Evolutionary conservation across 2,888 invertebrate genomes (phyloP), one percentile per base, ranked within the genome.

Genomic region (Heliconius ismenius): DNA sequence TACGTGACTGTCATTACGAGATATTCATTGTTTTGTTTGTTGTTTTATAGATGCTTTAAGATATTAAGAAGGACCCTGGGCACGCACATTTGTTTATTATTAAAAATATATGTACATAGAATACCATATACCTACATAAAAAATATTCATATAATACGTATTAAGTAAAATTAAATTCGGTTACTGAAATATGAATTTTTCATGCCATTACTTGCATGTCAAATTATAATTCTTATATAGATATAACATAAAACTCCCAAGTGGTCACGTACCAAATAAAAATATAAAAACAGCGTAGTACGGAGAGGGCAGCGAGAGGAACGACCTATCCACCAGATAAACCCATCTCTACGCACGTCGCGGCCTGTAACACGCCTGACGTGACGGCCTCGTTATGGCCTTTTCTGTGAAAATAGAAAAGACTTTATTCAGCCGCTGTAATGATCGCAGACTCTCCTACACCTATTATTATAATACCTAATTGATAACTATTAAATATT

Each of bases 1-100:
- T 77, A 78, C 72, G 75, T 74, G 69, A 77, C 73, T 76, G 78
- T 78, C 79, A 74, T 79, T 78, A 74, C 32, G 63, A 70, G 36
- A 72, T 72, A 32, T 72, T 26, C 43, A 63, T 73, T 73, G 73
- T 73, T 73, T 73, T 73, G 26, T 73, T 73, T 73, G 72, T 74
- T 72, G 76, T 73, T 73, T 76, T 76, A 65, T 73, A 76, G 76
- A 76, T 76, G 39, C 39, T 39, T 73, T 73, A 43, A 24, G 73
- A 73, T 73, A 63, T 13, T 62, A 21, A 28, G 63, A n/a, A 26
- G 39, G 60, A 26, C 62, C 43, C 73, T 63, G 18, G 18, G 10
- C 72, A 36, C 36, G 72, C 72, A 72, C 58, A 62, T 39, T 60
- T 39, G 60, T 36, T 62, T 58, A 39, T 39, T 36, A 7, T 28